A percentile compares a stretch with the other conserved stretches of the same genome.
These are phyloP conservation scores for Numenius arquata DNA, from an alignment of 2,113 vertebrate species.

Conservation along the genomic window DNA sequence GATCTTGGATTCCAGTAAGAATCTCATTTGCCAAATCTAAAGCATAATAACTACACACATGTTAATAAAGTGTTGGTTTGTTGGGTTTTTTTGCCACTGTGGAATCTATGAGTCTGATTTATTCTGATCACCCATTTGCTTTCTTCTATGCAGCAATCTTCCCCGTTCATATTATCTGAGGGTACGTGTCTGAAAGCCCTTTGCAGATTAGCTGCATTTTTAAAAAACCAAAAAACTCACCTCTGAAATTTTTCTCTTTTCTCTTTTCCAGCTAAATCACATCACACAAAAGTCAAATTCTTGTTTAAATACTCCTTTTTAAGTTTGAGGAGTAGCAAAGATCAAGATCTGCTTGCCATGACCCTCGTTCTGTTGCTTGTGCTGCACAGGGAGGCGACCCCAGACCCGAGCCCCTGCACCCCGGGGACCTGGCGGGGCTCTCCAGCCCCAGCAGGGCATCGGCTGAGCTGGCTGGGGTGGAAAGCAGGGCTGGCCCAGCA, in stretches of 20 bases:
- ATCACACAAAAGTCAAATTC: not conserved
- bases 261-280: not conserved
- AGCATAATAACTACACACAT: not conserved
- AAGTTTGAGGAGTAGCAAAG: not conserved
- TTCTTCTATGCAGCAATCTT: not conserved
- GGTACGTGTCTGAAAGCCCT: not conserved
- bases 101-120: not conserved
- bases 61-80: not conserved
- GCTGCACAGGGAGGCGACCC: not conserved
- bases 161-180: not conserved
- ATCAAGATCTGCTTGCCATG: rapidly evolving
- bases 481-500: not conserved
- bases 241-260: not conserved
- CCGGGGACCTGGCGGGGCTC: not conserved
- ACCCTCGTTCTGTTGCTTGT: rapidly evolving
- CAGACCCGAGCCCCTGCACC: rapidly evolving
- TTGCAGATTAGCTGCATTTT: not conserved
- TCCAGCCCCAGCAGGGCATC: not conserved
- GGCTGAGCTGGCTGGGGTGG: not conserved
- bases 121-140: not conserved
- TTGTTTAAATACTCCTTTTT: not conserved
- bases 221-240: not conserved
- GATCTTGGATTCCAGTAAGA: not conserved
- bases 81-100: not conserved
- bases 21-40: not conserved